phyloP scores from a whole-genome alignment of 2,888 invertebrate species.

The Cacoxenus indagator region DNA sequence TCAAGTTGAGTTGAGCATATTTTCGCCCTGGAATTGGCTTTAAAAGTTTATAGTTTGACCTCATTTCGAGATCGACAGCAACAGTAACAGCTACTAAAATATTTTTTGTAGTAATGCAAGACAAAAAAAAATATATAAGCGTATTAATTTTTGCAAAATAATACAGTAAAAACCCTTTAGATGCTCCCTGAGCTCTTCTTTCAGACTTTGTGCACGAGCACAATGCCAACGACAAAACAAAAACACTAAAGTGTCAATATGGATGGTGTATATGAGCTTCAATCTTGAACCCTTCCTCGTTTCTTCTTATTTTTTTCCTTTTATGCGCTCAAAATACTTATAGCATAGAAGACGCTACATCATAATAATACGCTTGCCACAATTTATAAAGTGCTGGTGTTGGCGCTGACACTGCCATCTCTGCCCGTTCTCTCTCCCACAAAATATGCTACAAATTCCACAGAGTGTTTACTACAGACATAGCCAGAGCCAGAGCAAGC shows the following conservation, averaged over 20 bases:
- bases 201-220: not conserved
- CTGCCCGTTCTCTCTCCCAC: not conserved
- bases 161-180: conserved; percentile 6
- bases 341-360: conserved; percentile 15
- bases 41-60: conserved; percentile 12
- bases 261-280: not conserved
- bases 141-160: conserved; percentile 25
- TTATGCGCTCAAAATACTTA: conserved; percentile 17
- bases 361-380: conserved; percentile 21
- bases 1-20: not conserved
- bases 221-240: not conserved
- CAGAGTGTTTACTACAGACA: not conserved
- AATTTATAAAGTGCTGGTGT: conserved; percentile 34
- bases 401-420: not conserved
- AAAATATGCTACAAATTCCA: not conserved
- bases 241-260: conserved; percentile 8
- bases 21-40: not conserved
- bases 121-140: conserved; percentile 5
- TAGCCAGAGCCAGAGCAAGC: conserved; percentile 13
- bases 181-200: not conserved
- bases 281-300: not conserved
- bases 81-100: not conserved
- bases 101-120: not conserved
- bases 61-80: not conserved
- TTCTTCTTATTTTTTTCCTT: not conserved